Percentiles rank a stretch among this genome's conserved stretches.
Evolutionary conservation across 2,113 vertebrate genomes (phyloP).

Genomic region (Elephantulus edwardii): DNA sequence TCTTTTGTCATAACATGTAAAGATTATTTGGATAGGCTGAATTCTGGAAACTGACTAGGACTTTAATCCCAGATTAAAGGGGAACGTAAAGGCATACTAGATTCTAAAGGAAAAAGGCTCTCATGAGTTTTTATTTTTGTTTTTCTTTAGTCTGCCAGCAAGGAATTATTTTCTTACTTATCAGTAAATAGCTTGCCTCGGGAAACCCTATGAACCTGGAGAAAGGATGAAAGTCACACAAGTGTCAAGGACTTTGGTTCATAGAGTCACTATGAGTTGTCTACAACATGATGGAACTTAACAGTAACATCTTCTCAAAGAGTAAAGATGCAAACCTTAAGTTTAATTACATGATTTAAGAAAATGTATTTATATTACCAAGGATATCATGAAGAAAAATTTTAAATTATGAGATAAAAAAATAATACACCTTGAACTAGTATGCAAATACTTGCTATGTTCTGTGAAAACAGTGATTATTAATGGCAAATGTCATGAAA

Average conservation of each 20-base stretch:
- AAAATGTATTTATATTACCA: neutral
- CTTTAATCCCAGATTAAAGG: neutral
- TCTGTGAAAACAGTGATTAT: neutral
- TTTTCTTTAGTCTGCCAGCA: slow-evolving; percentile 5
- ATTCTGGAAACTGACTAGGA: neutral
- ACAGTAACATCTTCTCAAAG: neutral
- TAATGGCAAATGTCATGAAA: neutral
- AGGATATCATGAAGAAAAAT: neutral
- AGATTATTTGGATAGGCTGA: neutral
- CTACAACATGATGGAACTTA: no score
- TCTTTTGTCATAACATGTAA: neutral
- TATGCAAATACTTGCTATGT: neutral
- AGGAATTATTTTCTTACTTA: neutral
- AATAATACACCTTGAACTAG: neutral
- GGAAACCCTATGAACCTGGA: no score
- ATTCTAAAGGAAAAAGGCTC: neutral
- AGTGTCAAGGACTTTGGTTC: no score
- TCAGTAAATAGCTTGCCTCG: no score
- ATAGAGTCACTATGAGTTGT: no score
- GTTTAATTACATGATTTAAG: neutral
- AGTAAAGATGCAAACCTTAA: neutral
- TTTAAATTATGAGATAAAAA: neutral
- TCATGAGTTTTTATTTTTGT: neutral
- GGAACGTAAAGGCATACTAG: neutral
- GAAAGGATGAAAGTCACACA: no score